These are phyloP conservation scores for Pyralis farinalis DNA, from an alignment of 2,888 invertebrate species.

Conservation along the genomic window DNA sequence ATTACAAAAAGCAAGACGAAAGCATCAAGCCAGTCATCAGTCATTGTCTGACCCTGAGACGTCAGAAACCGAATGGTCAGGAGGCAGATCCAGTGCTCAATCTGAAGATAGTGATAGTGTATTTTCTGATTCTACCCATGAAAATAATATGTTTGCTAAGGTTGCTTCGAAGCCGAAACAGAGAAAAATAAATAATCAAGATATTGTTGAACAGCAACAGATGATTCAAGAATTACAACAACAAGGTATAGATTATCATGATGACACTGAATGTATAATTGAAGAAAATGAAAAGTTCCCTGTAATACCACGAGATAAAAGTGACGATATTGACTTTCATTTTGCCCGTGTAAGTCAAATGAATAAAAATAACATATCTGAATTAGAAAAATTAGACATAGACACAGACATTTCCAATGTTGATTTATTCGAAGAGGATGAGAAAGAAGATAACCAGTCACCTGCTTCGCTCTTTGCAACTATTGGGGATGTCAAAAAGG, in stretches of 20 bases:
- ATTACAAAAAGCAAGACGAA: constrained; percentile 90
- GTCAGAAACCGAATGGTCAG: constrained; percentile 86
- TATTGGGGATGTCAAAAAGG: constrained; percentile 86
- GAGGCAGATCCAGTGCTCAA: constrained; percentile 83
- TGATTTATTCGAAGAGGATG: constrained; percentile 80
- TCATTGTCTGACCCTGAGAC: constrained; percentile 89
- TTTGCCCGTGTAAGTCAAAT: constrained; percentile 79
- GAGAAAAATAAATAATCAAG: constrained; percentile 71
- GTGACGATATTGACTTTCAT: constrained; percentile 74
- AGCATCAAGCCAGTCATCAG: constrained; percentile 81
- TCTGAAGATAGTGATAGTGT: constrained; percentile 89
- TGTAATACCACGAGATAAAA: constrained; percentile 64
- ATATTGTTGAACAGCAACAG: constrained; percentile 73
- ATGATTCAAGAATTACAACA: constrained; percentile 72
- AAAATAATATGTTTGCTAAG: constrained; percentile 83
- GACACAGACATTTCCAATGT: constrained; percentile 82
- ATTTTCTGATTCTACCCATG: constrained; percentile 85
- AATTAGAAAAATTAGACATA: constrained; percentile 76
- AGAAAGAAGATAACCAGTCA: constrained; percentile 82
- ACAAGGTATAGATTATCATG: constrained; percentile 57
- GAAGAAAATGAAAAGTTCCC: constrained; percentile 59
- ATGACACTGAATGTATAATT: constrained; percentile 49
- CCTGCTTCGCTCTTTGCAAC: constrained; percentile 87
- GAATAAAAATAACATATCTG: constrained; percentile 70
- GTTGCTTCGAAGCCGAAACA: constrained; percentile 71